Evolutionary conservation across 2,797 vertebrate species (phyloP).

Genomic region (Tragopan temminckii): DNA sequence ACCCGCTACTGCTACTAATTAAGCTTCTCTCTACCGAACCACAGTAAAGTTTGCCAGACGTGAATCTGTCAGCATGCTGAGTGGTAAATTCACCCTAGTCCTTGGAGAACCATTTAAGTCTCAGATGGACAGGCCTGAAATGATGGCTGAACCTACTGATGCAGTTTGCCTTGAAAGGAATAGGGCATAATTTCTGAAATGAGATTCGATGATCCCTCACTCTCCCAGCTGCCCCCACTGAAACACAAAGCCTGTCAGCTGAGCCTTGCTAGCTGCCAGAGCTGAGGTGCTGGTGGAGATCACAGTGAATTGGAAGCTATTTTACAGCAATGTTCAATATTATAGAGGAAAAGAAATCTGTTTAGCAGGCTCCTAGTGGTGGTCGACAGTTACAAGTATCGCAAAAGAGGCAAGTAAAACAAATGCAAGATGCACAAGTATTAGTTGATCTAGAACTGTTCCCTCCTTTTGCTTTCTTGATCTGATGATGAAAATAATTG

Average conservation of each 20-base stretch:
- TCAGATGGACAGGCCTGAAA: not conserved
- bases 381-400: not conserved
- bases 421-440: not conserved
- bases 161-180: not conserved
- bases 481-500: not conserved
- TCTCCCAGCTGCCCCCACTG: rapidly evolving
- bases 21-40: not conserved
- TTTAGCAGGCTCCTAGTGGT: not conserved
- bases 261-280: not conserved
- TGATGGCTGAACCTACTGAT: not conserved
- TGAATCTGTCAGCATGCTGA: not conserved
- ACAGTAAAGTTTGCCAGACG: not conserved
- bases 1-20: conserved; percentile 22
- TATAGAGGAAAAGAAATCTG: not conserved
- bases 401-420: not conserved
- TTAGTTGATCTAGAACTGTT: not conserved
- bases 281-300: not conserved
- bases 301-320: not conserved
- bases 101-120: not conserved
- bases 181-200: not conserved
- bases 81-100: not conserved
- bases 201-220: not conserved
- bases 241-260: rapidly evolving
- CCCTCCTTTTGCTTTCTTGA: not conserved
- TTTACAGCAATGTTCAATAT: not conserved